phyloP scores from a whole-genome alignment of 2,888 invertebrate genomes.

The Torymus aiolomorphi region DNA sequence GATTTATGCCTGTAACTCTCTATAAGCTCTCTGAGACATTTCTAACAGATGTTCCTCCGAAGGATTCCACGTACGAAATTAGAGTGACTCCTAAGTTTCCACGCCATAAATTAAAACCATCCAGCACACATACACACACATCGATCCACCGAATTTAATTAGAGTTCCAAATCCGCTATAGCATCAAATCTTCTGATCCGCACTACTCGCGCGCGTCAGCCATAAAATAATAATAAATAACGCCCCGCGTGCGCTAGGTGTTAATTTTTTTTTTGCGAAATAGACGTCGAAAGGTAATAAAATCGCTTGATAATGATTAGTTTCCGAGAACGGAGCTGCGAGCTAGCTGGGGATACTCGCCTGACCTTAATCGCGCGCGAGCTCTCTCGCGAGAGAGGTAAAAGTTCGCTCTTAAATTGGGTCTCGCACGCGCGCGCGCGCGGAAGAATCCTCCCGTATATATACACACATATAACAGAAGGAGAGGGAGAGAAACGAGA shows the following conservation, averaged over 20 bases:
- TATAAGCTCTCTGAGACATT: no score
- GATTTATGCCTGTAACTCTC: no score
- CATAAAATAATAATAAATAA: background rate
- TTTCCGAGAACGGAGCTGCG: constrained; percentile 5
- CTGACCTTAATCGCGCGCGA: constrained; percentile 34
- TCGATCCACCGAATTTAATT: no score
- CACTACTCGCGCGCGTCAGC: no score
- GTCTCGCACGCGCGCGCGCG: constrained; percentile 1
- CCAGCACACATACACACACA: no score
- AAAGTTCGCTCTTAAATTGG: constrained; percentile 49
- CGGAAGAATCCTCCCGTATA: background rate
- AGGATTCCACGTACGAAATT: no score
- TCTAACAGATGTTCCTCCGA: no score
- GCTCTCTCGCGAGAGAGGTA: constrained; percentile 2
- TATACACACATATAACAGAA: constrained; percentile 1
- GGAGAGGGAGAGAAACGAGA: constrained; percentile 10
- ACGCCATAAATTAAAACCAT: no score
- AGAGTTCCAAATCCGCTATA: no score
- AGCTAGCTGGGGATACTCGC: background rate
- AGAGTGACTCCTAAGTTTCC: no score
- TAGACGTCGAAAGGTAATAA: constrained; percentile 29
- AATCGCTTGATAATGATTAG: constrained; percentile 36
- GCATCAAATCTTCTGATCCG: no score
- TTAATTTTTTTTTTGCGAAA: background rate
- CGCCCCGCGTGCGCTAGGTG: no score